A percentile compares a stretch with the other conserved stretches of the same genome.
These are phyloP conservation scores for Micromesistius poutassou DNA, from an alignment of 2,797 vertebrate genomes.

Conservation along the genomic window DNA sequence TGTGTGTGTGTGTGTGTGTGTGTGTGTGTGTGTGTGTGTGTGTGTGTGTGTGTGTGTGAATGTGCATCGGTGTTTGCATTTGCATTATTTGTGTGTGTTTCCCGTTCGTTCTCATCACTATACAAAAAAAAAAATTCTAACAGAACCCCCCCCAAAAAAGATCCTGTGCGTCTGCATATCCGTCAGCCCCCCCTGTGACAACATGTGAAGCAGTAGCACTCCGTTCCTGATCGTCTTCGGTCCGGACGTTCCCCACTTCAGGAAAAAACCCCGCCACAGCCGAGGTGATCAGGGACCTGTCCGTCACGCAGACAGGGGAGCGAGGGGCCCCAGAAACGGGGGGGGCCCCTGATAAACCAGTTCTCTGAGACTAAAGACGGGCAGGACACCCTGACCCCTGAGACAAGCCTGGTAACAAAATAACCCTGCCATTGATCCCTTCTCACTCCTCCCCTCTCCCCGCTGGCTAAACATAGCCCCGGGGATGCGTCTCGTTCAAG, in stretches of 20 bases:
- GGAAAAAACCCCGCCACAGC: too few relatives aligned
- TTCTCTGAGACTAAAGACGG: constrained; percentile 12
- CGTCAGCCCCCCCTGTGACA: too few relatives aligned
- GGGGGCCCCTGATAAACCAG: constrained; percentile 13
- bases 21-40: not conserved
- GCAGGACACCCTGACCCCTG: constrained; percentile 26
- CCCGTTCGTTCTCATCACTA: too few relatives aligned
- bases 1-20: not conserved
- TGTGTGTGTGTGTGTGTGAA: not conserved
- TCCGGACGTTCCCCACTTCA: too few relatives aligned
- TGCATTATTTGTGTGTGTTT: too few relatives aligned
- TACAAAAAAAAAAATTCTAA: too few relatives aligned
- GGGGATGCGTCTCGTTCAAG: constrained; percentile 45
- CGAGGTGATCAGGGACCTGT: too few relatives aligned
- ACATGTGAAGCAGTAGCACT: too few relatives aligned
- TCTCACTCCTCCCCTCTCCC: constrained; percentile 35
- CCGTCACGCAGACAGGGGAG: too few relatives aligned
- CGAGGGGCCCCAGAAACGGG: not conserved
- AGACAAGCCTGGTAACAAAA: constrained; percentile 52
- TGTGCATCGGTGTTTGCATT: not conserved
- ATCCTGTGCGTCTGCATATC: too few relatives aligned
- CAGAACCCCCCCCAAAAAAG: too few relatives aligned
- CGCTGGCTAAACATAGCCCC: constrained; percentile 64
- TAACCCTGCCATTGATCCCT: constrained; percentile 40
- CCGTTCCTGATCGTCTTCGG: too few relatives aligned